Percentiles rank a stretch among this genome's conserved stretches.
Conservation (phyloP, 2,797 vertebrate genomes). For the Spea hammondii region DNA sequence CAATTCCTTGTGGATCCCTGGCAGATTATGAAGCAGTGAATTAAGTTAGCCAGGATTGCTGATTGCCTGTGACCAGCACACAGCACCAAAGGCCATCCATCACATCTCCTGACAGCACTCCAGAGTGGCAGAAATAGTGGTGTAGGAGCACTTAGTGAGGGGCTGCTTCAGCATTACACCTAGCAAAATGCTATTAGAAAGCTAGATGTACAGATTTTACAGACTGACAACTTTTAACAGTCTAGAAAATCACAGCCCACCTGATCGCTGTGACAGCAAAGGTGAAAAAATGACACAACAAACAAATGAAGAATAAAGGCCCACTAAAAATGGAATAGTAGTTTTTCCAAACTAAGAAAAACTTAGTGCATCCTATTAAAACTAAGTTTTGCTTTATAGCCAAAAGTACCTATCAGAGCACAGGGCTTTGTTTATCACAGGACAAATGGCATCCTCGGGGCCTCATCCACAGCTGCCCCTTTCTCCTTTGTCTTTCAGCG, state of each 20-base stretch:
- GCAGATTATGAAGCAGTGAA: constrained; percentile 52
- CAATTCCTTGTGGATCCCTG: constrained; percentile 37
- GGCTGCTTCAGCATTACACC: constrained; percentile 33
- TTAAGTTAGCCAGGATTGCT: constrained; percentile 48
- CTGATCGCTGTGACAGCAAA: constrained; percentile 9
- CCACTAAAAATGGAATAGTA: no score
- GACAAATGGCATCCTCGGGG: no score
- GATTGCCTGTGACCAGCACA: constrained; percentile 48
- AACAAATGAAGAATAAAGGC: no score
- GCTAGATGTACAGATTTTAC: constrained; percentile 35
- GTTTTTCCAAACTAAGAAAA: no score
- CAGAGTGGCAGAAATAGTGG: constrained; percentile 31
- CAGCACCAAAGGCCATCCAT: constrained; percentile 29
- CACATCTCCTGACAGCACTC: constrained; percentile 21
- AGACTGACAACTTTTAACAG: constrained; percentile 31
- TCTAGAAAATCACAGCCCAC: constrained; percentile 23
- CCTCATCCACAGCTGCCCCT: no score
- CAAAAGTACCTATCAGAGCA: no score
- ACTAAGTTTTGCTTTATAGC: no score
- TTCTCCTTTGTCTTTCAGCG: no score
- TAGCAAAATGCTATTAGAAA: constrained; percentile 43
- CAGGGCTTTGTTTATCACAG: no score
- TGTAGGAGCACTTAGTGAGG: constrained; percentile 29
- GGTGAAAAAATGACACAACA: background rate
- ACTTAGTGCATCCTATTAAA: no score